These are phyloP conservation scores for Epinephelus coioides DNA, from an alignment of 2,797 vertebrate species.

Conservation along the genomic window DNA sequence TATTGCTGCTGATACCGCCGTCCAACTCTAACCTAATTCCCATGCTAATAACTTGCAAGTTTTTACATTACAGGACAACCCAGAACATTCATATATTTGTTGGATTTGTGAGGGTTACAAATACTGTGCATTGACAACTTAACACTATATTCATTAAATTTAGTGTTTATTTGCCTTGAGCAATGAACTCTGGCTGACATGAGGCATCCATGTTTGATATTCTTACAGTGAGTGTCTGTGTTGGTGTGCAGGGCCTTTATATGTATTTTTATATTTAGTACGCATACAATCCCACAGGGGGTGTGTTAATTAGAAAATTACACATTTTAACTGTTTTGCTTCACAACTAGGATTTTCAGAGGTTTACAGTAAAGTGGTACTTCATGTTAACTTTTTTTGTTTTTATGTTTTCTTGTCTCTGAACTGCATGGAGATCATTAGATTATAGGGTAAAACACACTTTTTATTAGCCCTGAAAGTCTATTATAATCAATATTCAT, in stretches of 20 bases:
- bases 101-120: not conserved
- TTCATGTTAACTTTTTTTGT: not conserved
- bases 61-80: not conserved
- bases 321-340: not conserved
- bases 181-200: no score
- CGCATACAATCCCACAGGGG: not conserved
- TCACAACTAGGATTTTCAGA: conserved; percentile 5
- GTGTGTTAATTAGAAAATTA: not conserved
- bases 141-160: no score
- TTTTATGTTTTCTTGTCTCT: not conserved
- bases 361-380: not conserved
- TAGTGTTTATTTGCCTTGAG: no score
- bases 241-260: not conserved
- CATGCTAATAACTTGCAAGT: not conserved
- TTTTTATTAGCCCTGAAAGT: not conserved
- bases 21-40: not conserved
- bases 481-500: not conserved
- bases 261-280: not conserved
- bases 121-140: not conserved
- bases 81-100: not conserved
- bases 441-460: not conserved
- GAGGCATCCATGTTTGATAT: not conserved
- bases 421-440: not conserved
- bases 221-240: not conserved
- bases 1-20: no score